Evolutionary conservation across 2,113 vertebrate genomes (phyloP), one percentile per base, ranked within the genome.

Genomic region (Pangasianodon hypophthalmus): DNA sequence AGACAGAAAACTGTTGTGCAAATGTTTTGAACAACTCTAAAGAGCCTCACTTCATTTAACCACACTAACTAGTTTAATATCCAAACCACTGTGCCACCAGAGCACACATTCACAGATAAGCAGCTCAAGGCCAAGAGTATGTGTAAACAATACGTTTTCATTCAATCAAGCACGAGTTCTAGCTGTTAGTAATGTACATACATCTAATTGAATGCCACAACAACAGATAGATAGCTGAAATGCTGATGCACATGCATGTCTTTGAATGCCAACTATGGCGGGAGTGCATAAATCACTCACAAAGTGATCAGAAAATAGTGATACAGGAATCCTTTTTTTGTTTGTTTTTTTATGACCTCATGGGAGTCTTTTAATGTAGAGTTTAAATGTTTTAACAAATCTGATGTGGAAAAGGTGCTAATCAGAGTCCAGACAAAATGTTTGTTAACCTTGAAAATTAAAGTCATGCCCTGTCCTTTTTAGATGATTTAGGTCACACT

Each of bases 131-230:
- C 69, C 87, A 84, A 41, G 56, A 56, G 88, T 84, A 80, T 91
- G 84, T 90, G 87, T 71, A 92, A 91, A 92, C 90, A 90, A 56
- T 67, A 21, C 90, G 58, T 71, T 86, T 64, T 87, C 80, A 84
- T 90, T 79, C 50, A 90, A 60, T 86, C 85, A 75, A 52, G 67
- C 54, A 50, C 46, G 19, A 52, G 69, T 86, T 32, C 60, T 41
- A 19, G n/a, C 60, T 81, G 10, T 77, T 44, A 56, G 13, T 87
- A 64, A 19, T 37, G 29, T 13, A 64, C 85, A 80, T 87, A 37
- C 60, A 79, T 44, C 71, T 88, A 69, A 89, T 44, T 26, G 26
- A 86, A 83, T 44, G 9, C 52, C 41, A 81, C 64, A 37, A 44
- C 46, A 64, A 32, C 6, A 24, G n/a, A n/a, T n/a, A n/a, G n/a